These are phyloP conservation scores for Charina bottae DNA, from an alignment of 2,113 vertebrate genomes.

Conservation along the genomic window DNA sequence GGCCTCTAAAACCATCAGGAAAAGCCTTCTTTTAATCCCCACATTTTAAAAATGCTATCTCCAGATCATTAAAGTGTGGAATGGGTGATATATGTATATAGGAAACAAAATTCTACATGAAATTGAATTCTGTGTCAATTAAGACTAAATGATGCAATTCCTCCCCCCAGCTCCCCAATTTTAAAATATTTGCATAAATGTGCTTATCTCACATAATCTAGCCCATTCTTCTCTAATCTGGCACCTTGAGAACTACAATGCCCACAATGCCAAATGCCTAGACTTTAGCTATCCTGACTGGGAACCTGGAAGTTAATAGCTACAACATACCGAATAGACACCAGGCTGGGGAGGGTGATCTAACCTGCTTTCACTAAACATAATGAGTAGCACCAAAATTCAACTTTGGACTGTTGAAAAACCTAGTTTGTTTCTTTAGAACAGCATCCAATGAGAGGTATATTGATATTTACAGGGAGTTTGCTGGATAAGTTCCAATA, in stretches of 20 bases:
- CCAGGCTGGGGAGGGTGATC: too few species aligned
- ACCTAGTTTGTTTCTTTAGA: neutral
- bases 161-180: neutral
- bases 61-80: neutral
- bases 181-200: neutral
- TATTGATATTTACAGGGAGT: too few species aligned
- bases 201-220: neutral
- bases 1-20: neutral
- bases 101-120: neutral
- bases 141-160: neutral
- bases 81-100: neutral
- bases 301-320: too few species aligned
- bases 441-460: too few species aligned
- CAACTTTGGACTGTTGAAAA: neutral
- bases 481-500: too few species aligned
- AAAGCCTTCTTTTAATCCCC: neutral
- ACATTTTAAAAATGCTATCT: neutral
- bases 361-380: neutral
- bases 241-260: too few species aligned
- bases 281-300: too few species aligned
- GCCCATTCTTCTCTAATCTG: too few species aligned
- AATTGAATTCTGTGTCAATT: neutral
- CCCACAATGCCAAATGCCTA: too few species aligned
- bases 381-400: too few species aligned
- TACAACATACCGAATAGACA: too few species aligned